Percentiles rank a stretch among this genome's conserved stretches.
These are phyloP conservation scores for Hycleus cichorii DNA, from an alignment of 1,140 invertebrate genomes.

Conservation along the genomic window DNA sequence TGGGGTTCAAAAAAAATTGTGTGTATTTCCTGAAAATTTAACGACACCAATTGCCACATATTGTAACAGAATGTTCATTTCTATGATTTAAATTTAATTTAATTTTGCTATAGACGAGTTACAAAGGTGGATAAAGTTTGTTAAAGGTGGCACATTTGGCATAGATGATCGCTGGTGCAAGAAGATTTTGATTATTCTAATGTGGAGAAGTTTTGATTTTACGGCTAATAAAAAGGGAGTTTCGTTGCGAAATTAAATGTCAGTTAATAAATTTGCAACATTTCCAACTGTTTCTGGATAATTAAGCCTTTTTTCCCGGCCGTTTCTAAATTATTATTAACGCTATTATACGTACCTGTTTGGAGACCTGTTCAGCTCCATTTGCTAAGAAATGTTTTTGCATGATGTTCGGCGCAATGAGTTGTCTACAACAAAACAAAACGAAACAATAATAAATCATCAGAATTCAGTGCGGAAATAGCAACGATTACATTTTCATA, in stretches of 20 bases:
- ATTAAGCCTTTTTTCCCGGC: too few species aligned
- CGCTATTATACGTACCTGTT: slow-evolving; percentile 48
- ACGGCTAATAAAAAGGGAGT: slow-evolving; percentile 9
- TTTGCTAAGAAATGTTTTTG: slow-evolving; percentile 71
- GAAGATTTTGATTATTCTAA: neutral
- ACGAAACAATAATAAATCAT: neutral
- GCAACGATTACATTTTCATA: too few species aligned
- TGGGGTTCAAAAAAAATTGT: too few species aligned
- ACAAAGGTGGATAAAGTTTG: slow-evolving; percentile 6
- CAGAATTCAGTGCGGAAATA: neutral
- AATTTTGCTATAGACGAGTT: slow-evolving; percentile 11
- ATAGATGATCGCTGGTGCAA: neutral
- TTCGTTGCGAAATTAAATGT: too few species aligned
- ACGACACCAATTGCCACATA: slow-evolving; percentile 1
- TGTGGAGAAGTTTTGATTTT: neutral
- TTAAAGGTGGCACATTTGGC: too few species aligned
- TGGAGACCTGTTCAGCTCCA: slow-evolving; percentile 60
- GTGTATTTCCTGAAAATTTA: neutral
- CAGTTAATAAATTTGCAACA: too few species aligned
- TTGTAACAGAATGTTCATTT: neutral
- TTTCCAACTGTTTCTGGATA: too few species aligned
- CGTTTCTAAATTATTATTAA: too few species aligned
- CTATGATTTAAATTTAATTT: slow-evolving; percentile 16
- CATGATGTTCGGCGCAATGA: slow-evolving; percentile 72
- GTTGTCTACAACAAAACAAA: slow-evolving; percentile 56